Evolutionary conservation across 1,140 invertebrate genomes (phyloP).

Genomic region (Calephelis virginiensis): DNA sequence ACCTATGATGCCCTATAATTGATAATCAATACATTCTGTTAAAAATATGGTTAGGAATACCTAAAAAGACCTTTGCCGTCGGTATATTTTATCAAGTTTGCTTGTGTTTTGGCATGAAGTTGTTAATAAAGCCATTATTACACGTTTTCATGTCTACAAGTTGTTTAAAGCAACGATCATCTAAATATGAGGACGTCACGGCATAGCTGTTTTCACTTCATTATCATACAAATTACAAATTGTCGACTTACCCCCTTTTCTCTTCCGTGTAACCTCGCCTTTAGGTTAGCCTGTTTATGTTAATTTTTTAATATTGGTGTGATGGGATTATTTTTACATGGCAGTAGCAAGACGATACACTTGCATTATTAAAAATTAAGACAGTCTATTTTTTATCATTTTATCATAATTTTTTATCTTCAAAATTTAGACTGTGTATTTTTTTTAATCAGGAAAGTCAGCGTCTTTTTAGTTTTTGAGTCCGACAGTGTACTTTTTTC

Average conservation of each 20-base stretch:
- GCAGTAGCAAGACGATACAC: no score
- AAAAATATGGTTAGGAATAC: no score
- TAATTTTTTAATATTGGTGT: slow-evolving; percentile 7
- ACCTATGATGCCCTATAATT: no score
- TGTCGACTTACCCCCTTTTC: slow-evolving; percentile 25
- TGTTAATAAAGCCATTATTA: slow-evolving; percentile 24
- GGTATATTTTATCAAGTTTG: slow-evolving; percentile 3
- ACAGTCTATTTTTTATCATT: not conserved
- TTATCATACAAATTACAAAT: slow-evolving; percentile 42
- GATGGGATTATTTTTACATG: not conserved
- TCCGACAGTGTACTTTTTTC: no score
- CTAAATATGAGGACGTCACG: slow-evolving; percentile 31
- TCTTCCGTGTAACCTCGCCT: not conserved
- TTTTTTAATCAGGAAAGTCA: no score
- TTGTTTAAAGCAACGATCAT: slow-evolving; percentile 22
- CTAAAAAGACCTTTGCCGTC: no score
- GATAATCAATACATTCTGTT: no score
- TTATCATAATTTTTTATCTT: no score
- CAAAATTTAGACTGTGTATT: no score
- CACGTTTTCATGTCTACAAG: slow-evolving; percentile 25
- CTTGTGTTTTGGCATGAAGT: slow-evolving; percentile 1
- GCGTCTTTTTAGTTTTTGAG: no score
- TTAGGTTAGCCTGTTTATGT: slow-evolving; percentile 6
- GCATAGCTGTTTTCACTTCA: slow-evolving; percentile 35
- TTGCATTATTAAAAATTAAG: not conserved